Evolutionary conservation across 2,888 invertebrate genomes (phyloP).

Genomic region (Hetaerina titia): DNA sequence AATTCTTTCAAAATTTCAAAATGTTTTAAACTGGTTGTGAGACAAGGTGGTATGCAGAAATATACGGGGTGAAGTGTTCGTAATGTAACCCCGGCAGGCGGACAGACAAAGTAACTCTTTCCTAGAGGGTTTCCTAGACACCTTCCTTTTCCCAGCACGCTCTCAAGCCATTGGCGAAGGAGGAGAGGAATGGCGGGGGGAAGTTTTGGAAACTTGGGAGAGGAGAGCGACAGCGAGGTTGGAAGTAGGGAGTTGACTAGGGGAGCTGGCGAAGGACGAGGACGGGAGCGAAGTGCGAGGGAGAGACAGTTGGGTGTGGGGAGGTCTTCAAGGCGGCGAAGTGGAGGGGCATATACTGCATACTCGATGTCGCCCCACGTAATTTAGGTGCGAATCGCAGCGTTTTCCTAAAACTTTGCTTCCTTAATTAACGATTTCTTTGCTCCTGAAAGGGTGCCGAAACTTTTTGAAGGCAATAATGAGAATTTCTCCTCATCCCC

Average conservation of each 20-base stretch:
- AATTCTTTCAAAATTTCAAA: no score
- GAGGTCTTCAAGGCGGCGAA: no score
- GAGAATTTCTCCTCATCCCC: not conserved
- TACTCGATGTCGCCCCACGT: not conserved
- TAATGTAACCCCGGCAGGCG: not conserved
- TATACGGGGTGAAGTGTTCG: not conserved
- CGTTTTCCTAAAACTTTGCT: not conserved
- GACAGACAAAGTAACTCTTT: not conserved
- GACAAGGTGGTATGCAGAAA: not conserved
- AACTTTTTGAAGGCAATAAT: constrained; percentile 22
- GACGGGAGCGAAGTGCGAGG: not conserved
- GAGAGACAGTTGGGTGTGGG: not conserved
- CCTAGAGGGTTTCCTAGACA: no score
- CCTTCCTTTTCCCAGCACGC: no score
- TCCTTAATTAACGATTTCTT: constrained; percentile 39
- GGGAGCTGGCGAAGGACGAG: no score
- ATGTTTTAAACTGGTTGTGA: not conserved
- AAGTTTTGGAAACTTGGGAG: not conserved
- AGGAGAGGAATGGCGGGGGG: no score
- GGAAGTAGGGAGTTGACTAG: not conserved
- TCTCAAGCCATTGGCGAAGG: no score
- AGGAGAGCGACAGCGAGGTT: not conserved
- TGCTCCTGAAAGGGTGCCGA: not conserved
- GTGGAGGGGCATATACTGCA: not conserved
- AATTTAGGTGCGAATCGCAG: constrained; percentile 35